Base-by-base conservation (phyloP, 2,113 vertebrate species). In the Rhadina sibilatrix region DNA sequence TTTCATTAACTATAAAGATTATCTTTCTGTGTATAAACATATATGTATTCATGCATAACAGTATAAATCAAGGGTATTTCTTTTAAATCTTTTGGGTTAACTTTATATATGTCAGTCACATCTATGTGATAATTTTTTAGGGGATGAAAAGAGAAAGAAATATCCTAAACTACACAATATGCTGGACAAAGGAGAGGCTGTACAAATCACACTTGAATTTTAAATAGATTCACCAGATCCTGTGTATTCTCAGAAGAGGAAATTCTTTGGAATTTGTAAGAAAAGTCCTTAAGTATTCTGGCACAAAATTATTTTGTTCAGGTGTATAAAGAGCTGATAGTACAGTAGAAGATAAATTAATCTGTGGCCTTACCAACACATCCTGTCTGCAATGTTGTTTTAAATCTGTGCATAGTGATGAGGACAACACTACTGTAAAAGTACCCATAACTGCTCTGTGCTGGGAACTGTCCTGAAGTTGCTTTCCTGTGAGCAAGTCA, bases 211-310 rank as follows among this genome's bases (percentile, higher is more conserved):
- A 30, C 10, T 28, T 78, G 11, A 84, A 87, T 59, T 66, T 74
- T 42, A 35, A 50, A 24, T 3, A 59, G 23, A 42, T 66, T 82
- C 0, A 0, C 2, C 19, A 59, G 5, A 49, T 44, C 2, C 15
- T 30, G 0, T 50, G 15, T 63, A 12, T 38, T 47, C 21, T 47
- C 17, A 27, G n/a, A 68, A 25, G 6, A 59, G 3, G 10, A 91
- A 84, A 50, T 5, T 0, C 12, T 54, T 57, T 59, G 5, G 24
- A 53, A 53, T 33, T 57, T 2, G 2, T 25, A 40, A 53, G 8
- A 54, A 18, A 77, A 63, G 17, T 50, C 15, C 3, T 47, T 35
- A 46, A 31, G 4, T 40, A 56, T 65, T 89, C 25, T 37, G 11
- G 50, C 17, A 69, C 2, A 76, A 47, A 80, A 31, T 46, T 2